These are phyloP conservation scores for Heterodera filipjevi DNA, from an alignment of 2,888 invertebrate species.

Conservation along the genomic window DNA sequence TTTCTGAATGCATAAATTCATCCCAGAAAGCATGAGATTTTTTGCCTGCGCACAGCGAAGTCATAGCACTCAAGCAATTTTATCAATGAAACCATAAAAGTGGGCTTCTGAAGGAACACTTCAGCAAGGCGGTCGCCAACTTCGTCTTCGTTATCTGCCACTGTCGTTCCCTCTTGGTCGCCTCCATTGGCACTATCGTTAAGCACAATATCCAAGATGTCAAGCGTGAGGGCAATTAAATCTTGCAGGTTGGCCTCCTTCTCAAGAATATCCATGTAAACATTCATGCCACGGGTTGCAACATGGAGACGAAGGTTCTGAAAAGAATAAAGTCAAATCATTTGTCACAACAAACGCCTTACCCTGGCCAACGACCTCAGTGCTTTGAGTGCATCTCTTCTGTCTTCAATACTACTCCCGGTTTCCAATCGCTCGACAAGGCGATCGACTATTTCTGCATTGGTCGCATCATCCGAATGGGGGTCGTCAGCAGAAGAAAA, in stretches of 20 bases:
- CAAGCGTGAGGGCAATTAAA: conserved; percentile 86
- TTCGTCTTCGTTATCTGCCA: conserved; percentile 62
- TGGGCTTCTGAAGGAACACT: conserved; percentile 64
- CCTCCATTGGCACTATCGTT: conserved; percentile 69
- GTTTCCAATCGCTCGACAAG: conserved; percentile 89
- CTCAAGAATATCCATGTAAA: conserved; percentile 77
- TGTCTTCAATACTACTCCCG: conserved; percentile 88
- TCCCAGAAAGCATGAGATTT: background rate
- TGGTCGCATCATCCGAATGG: conserved; percentile 45
- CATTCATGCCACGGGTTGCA: conserved; percentile 86
- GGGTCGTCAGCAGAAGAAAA: conserved; percentile 54
- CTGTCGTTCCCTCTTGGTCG: conserved; percentile 62
- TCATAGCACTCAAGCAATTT: conserved; percentile 53
- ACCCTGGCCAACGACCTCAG: conserved; percentile 77
- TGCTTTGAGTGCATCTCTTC: conserved; percentile 92
- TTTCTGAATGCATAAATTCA: conserved; percentile 31
- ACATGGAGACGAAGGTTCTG: conserved; percentile 92
- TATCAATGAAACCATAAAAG: conserved; percentile 55
- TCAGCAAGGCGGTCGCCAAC: conserved; percentile 69
- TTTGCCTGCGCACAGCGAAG: conserved; percentile 55
- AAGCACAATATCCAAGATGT: conserved; percentile 83
- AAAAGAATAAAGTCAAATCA: conserved; percentile 65
- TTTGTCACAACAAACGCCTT: conserved; percentile 28
- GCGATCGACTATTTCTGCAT: conserved; percentile 75
- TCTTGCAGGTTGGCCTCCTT: conserved; percentile 87